Evolutionary conservation across 2,888 invertebrate species (phyloP).

Genomic region (Lochmaea crataegi): DNA sequence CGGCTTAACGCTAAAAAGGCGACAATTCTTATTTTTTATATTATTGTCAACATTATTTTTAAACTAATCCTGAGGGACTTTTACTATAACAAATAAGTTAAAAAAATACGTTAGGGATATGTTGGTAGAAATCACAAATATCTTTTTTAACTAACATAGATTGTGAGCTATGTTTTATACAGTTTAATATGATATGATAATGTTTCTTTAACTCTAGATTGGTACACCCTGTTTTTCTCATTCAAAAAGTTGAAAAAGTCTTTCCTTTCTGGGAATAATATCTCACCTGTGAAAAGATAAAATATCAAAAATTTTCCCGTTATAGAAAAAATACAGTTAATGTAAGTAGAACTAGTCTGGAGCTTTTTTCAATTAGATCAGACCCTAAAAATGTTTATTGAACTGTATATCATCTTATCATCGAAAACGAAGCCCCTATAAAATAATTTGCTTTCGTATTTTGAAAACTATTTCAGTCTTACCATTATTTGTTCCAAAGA

Average conservation of each 20-base stretch:
- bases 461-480: slow-evolving; percentile 6
- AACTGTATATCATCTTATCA: no score
- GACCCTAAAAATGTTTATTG: no score
- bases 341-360: no score
- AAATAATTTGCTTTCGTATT: background rate
- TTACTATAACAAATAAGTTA: slow-evolving; percentile 1
- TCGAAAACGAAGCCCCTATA: background rate
- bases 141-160: background rate
- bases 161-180: background rate
- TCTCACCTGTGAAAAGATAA: no score
- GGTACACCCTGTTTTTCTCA: no score
- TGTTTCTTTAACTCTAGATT: no score
- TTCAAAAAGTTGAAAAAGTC: no score
- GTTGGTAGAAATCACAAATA: slow-evolving; percentile 22
- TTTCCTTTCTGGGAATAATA: no score
- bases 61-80: slow-evolving; percentile 21
- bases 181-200: no score
- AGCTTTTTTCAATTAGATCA: no score
- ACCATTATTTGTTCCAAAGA: background rate
- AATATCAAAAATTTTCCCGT: no score
- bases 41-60: slow-evolving; percentile 34
- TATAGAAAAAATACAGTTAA: no score
- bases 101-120: slow-evolving; percentile 18
- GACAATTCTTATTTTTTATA: slow-evolving; percentile 26
- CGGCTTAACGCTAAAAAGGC: slow-evolving; percentile 30